Conservation (phyloP, 2,797 vertebrate species). For the Xiphophorus birchmanni region DNA sequence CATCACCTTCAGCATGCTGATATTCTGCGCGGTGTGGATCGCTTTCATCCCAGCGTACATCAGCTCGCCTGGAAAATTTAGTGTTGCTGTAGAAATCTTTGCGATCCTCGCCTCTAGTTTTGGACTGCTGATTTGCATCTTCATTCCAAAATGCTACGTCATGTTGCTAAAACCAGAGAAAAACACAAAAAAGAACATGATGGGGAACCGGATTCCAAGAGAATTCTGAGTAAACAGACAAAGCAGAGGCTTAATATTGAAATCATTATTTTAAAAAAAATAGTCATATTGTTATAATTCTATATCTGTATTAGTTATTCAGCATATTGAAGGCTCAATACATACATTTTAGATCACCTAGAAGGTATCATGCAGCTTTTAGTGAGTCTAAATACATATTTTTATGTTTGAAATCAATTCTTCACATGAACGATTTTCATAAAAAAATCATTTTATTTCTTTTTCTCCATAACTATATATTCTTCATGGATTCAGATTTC, state of each 20-base stretch:
- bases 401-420: neutral
- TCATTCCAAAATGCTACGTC: constrained; percentile 7
- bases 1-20: constrained; percentile 79
- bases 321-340: neutral
- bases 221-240: neutral
- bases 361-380: neutral
- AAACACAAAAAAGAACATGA: constrained; percentile 13
- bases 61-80: constrained; percentile 79
- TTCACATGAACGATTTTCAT: neutral
- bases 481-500: neutral
- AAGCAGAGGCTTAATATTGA: neutral
- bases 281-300: neutral
- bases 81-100: constrained; percentile 68
- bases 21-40: constrained; percentile 76
- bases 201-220: neutral
- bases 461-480: neutral
- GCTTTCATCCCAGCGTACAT: constrained; percentile 79
- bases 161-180: constrained; percentile 13
- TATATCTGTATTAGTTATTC: too few relatives aligned
- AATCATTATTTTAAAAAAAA: neutral
- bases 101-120: constrained; percentile 8
- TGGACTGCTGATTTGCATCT: constrained; percentile 4
- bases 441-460: neutral
- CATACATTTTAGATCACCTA: neutral
- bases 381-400: neutral